Conservation (phyloP, 2,797 vertebrate genomes). For the Oryzias sinensis region DNA sequence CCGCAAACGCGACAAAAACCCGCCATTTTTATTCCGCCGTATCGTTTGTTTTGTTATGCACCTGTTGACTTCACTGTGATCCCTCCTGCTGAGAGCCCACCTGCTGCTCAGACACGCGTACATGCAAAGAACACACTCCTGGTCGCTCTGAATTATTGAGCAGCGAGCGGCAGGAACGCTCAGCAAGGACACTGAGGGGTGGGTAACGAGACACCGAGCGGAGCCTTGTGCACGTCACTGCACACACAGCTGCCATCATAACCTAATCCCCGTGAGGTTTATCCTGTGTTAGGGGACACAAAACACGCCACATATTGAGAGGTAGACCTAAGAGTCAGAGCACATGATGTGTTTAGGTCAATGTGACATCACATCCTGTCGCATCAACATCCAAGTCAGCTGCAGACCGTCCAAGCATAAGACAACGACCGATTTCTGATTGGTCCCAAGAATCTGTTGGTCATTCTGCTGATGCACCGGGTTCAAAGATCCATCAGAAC, state of each 20-base stretch:
- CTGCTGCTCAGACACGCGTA: constrained; percentile 17
- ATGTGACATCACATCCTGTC: constrained; percentile 45
- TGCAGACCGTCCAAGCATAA: not conserved
- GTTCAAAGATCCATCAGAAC: constrained; percentile 49
- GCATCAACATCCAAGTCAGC: too few relatives aligned
- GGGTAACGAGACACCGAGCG: constrained; percentile 54
- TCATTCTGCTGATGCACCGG: constrained; percentile 58
- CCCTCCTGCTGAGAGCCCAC: constrained; percentile 37
- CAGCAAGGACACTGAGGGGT: constrained; percentile 28
- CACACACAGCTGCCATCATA: constrained; percentile 15
- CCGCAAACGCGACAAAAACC: too few relatives aligned
- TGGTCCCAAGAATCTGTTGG: not conserved
- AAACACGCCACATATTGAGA: constrained; percentile 20
- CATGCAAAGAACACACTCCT: constrained; percentile 37
- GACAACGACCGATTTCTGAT: not conserved
- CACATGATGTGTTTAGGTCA: not conserved
- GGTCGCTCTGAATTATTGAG: constrained; percentile 68
- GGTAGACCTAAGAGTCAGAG: not conserved
- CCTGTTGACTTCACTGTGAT: constrained; percentile 5
- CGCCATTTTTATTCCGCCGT: too few relatives aligned
- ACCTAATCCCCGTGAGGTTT: constrained; percentile 15
- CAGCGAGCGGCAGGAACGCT: constrained; percentile 32
- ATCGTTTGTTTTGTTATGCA: not conserved
- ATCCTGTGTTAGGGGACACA: constrained; percentile 12
- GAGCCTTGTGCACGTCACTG: constrained; percentile 19